Base-by-base conservation (phyloP, 2,797 vertebrate genomes). In the Kryptopterus vitreolus region DNA sequence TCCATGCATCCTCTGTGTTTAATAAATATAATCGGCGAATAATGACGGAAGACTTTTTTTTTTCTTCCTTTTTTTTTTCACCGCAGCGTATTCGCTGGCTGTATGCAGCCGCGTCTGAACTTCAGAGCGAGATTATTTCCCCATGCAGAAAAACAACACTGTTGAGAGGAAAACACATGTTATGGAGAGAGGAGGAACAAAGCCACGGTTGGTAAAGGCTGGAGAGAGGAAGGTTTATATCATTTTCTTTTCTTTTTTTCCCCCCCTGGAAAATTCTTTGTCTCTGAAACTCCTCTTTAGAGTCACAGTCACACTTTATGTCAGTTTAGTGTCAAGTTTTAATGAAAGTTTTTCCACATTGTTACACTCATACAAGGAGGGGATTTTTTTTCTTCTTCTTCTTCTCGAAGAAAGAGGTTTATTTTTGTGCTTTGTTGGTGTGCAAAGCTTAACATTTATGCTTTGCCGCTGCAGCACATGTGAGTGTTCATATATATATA, bases 11-110 rank as follows among this genome's bases (percentile, higher is more conserved):
- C 88, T 92, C 91, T 94, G 91, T 92, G 91, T 89, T 87, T 90
- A 91, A 90, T 89, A 87, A 93, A 87, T 81, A 87, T 91, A 92
- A 92, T 91, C 88, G 85, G 87, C 58, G 86, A 91, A 91, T 93
- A 91, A 92, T 87, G 91, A 91, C 87, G 90, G 48, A 55, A 87
- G 88, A 91, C 89, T 79, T 86, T 89, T 89, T 90, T 81, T 82
- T n/a, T n/a, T n/a, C n/a, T n/a, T n/a, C n/a, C n/a, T n/a, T n/a
- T n/a, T n/a, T n/a, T n/a, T n/a, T n/a, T n/a, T n/a, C n/a, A 88
- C 91, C 89, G 22, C 91, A 90, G 85, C 87, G 81, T 88, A 90
- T 87, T 88, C 90, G 85, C 91, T 89, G 90, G 88, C 87, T 80
- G 55, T 84, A 84, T 85, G 84, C 84, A 86, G 90, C 89, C 91